phyloP scores from a whole-genome alignment of 1,140 invertebrate genomes.

The Pseudobourletiella spinata region DNA sequence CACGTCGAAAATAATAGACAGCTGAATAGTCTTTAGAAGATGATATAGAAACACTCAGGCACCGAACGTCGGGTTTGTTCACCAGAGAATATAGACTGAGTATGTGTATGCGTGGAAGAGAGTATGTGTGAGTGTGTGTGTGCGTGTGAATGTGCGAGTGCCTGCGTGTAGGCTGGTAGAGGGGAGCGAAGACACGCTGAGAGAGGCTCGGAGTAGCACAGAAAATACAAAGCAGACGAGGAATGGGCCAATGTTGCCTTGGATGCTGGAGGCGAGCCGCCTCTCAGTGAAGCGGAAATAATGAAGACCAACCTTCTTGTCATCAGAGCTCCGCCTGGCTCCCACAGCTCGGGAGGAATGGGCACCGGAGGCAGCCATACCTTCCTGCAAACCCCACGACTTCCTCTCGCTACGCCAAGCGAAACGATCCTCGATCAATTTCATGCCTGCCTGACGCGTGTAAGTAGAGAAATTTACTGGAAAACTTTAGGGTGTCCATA shows the following conservation, averaged over 20 bases:
- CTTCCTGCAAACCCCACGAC: constrained; percentile 14
- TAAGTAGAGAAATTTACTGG: constrained; percentile 32
- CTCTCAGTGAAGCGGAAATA: constrained; percentile 18
- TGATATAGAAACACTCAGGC: constrained; percentile 1
- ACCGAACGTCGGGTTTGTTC: neutral
- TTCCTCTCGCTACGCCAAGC: constrained; percentile 19
- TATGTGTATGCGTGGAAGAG: no score
- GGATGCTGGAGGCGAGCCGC: constrained; percentile 12
- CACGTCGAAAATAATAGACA: constrained; percentile 5
- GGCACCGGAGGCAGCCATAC: constrained; percentile 26
- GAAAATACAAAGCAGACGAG: neutral
- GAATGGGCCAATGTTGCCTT: constrained; percentile 13
- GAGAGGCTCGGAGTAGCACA: constrained; percentile 8
- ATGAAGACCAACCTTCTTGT: constrained; percentile 26
- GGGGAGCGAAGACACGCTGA: neutral
- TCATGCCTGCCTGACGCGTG: constrained; percentile 27
- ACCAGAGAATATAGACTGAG: no score
- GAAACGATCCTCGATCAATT: constrained; percentile 32
- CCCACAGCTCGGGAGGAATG: constrained; percentile 20
- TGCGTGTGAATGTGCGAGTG: no score
- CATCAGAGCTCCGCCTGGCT: constrained; percentile 28
- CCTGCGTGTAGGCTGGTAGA: neutral
- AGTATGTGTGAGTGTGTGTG: no score
- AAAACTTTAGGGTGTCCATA: constrained; percentile 31
- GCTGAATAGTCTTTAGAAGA: constrained; percentile 9